Base-by-base conservation (phyloP, 2,113 vertebrate genomes). In the Cacatua alba region DNA sequence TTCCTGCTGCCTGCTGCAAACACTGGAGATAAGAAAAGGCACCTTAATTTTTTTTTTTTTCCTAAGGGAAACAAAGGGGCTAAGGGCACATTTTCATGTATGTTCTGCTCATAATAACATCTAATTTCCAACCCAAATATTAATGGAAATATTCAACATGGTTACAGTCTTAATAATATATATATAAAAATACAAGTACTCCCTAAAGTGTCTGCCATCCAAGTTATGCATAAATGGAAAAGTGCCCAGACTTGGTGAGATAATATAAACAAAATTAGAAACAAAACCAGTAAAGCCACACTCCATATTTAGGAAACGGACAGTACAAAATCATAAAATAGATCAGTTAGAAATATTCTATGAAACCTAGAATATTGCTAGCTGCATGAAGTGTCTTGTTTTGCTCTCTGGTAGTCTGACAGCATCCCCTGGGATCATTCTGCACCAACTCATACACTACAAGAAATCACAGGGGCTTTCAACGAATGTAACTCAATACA, bases 181-280 rank as follows among this genome's bases (percentile, higher is more conserved):
- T 28, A 29, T 35, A 74, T 64, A 78, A 21, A 65, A 80, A 90
- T 37, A 68, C 13, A 79, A 88, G 64, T 74, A 75, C 74, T 86
- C 35, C 33, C 86, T 83, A 41, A 7, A 64, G 48, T 69, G 49
- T 21, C 79, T 95, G 68, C 53, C 51, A 72, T 80, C 53, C 46
- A 67, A 89, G 37, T 60, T 67, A 81, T 57, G 76, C 70, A 53
- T 51, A 82, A 87, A 72, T 78, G 49, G 63, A 94, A 72, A 7
- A 94, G 69, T 87, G 67, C 86, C 53, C 71, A 90, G 80, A 88
- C 52, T 59, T 64, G 33, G 85, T 82, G 64, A 93, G 63, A 62
- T 80, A 88, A 86, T 65, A 94, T 3, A 81, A 94, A 82, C 35
- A 51, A 82, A 87, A 84, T 91, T 86, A 90, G 75, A 86, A 94